Base-by-base conservation (phyloP, 1,140 invertebrate species). In the Drosophila pruinosa region DNA sequence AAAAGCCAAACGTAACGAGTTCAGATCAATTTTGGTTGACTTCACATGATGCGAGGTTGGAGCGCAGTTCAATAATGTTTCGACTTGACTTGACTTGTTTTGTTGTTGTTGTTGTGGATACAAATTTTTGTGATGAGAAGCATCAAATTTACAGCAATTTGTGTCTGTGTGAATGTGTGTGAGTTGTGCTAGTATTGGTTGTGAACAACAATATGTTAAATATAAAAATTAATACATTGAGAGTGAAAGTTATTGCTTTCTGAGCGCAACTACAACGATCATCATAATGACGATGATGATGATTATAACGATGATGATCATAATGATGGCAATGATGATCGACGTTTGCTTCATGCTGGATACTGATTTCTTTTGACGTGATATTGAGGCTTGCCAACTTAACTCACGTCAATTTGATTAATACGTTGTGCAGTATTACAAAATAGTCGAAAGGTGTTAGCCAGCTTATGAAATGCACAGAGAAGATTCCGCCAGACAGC, bases 161-260 rank as follows among this genome's bases (percentile, higher is more conserved):
- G 22, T 36, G 19, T 43, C 7, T 28, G 5, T 28, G 22, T 47
- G 4, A 61, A 15, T 45, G 15, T 58, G 15, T 47, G 47, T 22
- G 50, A n/a, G 68, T 8, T 64, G 26, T 41, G 78, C 24, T 65
- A 63, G 67, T 69, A 62, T 78, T 74, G 63, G 62, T 81, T 45
- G 74, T 78, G 82, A 50, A 75, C 83, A 88, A 88, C 82, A 86
- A 86, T 86, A 88, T 82, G 82, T 89, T 88, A 89, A 89, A 89
- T 89, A 89, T 89, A 77, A 82, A 90, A 90, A 90, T 80, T 83
- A 82, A 90, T 90, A 90, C 88, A 88, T 90, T 73, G 88, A 90
- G 89, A 90, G 88, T 90, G 88, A 90, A 90, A 90, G 88, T 90
- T 90, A 86, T 89, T 86, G 79, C 83, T 78, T 75, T 86, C 61